A percentile compares a stretch with the other conserved stretches of the same genome.
phyloP scores from a whole-genome alignment of 2,888 invertebrate genomes.

The Ptilodon capucinus region DNA sequence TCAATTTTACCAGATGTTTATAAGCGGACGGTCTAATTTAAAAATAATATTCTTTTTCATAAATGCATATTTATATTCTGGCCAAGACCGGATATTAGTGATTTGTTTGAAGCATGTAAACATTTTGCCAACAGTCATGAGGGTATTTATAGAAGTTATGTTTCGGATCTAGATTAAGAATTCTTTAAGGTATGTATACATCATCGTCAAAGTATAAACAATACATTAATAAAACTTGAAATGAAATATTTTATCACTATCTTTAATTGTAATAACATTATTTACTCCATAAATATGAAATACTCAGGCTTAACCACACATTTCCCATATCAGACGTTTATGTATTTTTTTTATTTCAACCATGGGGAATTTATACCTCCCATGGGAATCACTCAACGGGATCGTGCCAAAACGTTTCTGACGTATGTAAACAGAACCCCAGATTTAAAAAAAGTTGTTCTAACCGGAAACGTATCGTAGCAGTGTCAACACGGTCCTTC shows the following conservation, averaged over 20 bases:
- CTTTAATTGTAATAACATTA: too few relatives aligned
- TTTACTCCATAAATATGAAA: neutral
- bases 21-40: neutral
- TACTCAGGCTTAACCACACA: conserved; percentile 12
- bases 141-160: neutral
- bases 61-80: neutral
- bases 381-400: conserved; percentile 43
- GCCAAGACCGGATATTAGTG: neutral
- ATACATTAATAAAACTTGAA: too few relatives aligned
- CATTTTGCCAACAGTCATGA: neutral
- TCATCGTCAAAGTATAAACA: too few relatives aligned
- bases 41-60: neutral
- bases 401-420: conserved; percentile 53
- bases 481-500: conserved; percentile 69
- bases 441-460: conserved; percentile 41
- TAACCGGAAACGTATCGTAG: conserved; percentile 60
- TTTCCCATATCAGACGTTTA: conserved; percentile 27
- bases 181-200: neutral
- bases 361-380: conserved; percentile 47
- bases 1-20: neutral
- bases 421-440: conserved; percentile 48
- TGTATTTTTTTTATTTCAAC: conserved; percentile 33
- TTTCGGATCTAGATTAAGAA: neutral
- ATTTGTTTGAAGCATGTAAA: neutral
- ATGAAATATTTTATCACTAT: too few relatives aligned